Evolutionary conservation across 2,113 vertebrate genomes (phyloP).

Genomic region (Callopanchax toddi): DNA sequence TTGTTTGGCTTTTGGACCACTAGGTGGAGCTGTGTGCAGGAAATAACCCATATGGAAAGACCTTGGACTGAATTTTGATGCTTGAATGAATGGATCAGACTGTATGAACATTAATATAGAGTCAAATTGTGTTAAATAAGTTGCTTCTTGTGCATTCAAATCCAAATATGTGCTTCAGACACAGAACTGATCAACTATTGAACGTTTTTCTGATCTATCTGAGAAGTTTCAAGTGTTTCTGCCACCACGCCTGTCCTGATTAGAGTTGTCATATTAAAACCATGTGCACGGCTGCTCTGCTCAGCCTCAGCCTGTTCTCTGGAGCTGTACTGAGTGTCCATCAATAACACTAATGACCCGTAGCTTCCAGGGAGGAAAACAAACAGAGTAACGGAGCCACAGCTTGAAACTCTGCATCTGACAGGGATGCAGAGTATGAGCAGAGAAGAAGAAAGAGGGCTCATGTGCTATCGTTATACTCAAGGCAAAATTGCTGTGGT

Average conservation of each 20-base stretch:
- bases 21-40: conserved; percentile 57
- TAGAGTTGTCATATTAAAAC: conserved; percentile 72
- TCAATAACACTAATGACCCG: conserved; percentile 77
- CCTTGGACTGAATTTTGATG: neutral
- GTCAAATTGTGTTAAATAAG: conserved; percentile 1
- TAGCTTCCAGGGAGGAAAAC: conserved; percentile 65
- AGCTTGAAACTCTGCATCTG: conserved; percentile 36
- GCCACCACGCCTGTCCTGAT: conserved; percentile 65
- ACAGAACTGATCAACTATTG: conserved; percentile 11
- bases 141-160: conserved; percentile 2
- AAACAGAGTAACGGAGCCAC: conserved; percentile 62
- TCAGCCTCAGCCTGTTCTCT: conserved; percentile 32
- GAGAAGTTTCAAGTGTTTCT: conserved; percentile 40
- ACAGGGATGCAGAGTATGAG: neutral
- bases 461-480: conserved; percentile 23
- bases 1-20: conserved; percentile 39
- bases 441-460: conserved; percentile 10
- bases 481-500: conserved; percentile 55
- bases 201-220: conserved; percentile 39
- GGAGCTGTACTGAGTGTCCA: conserved; percentile 59
- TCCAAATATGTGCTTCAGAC: neutral
- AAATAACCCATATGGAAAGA: conserved; percentile 5
- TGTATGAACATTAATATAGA: conserved; percentile 1
- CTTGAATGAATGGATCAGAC: conserved; percentile 1
- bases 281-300: conserved; percentile 57